Base-by-base conservation (phyloP, 92 coral and sea anemone genomes). In the Parazoanthus darwini region DNA sequence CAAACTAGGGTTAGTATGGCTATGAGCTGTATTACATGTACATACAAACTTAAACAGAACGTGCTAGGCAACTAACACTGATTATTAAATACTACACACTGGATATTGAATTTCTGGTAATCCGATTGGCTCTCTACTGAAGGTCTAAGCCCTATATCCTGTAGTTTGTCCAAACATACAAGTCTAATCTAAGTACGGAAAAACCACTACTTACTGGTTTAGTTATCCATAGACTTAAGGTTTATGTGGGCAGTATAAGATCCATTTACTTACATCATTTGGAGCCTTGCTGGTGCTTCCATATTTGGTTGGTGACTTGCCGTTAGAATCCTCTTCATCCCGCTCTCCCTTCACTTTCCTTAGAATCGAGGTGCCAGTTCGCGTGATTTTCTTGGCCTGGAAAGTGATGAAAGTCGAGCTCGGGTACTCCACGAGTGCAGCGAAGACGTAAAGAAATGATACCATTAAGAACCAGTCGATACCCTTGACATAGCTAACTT, bases 381-480 rank as follows among this genome's bases (percentile, higher is more conserved):
- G 86, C 16, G 98, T 89, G 48, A 96, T 88, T 87, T 94, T 93
- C 92, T 92, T 88, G 8, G 98, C 98, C 88, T 94, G 98, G n/a
- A 94, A 94, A 78, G 92, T 94, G 42, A 94, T 91, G 59, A 94
- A 96, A 23, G 98, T 96, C 6, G 98, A 95, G 82, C 98, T 95
- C 48, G 98, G 98, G 50, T 94, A 96, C 89, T 96, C 98, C 35
- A 96, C 95, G 43, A 96, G 94, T 14, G 98, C 98, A 51, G 96
- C 91, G 51, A 96, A 96, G 72, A 96, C 98, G 72, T 90, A 96
- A 26, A 93, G 88, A 58, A 96, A 96, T 8, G 98, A 96, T 15
- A 92, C 94, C 89, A 94, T 93, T 14, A 96, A 90, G 66, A 96
- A 96, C 98, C 98, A 96, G 82, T 96, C 98, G 39, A 96, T 94